Base-by-base conservation (phyloP, 1,140 invertebrate species). In the Anoplophora glabripennis region DNA sequence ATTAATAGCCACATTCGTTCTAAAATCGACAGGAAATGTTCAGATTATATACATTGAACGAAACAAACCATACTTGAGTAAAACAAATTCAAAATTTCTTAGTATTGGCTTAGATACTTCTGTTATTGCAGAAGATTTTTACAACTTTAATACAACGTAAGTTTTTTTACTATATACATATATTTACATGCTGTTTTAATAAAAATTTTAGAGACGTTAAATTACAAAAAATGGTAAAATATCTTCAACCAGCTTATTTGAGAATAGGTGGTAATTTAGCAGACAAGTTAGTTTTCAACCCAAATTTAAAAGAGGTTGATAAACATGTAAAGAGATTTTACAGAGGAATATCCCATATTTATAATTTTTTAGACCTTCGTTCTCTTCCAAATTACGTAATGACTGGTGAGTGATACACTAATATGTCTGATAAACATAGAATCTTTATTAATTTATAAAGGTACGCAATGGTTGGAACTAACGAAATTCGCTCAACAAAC, bases 191-290 rank as follows among this genome's bases (percentile, higher is more conserved):
- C 45, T 33, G 15, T 9, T 35, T 28, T 2, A 38, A 10, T 47
- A 44, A 15, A 4, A 47, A 34, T 64, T 78, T 76, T 64, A 69
- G 72, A 9, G 75, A 77, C 44, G 53, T 52, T 10, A 78, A 73
- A 68, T 77, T 87, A 58, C 63, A 78, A 15, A 78, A 80, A 61
- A 72, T 88, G 60, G 80, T 82, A 3, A 65, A 66, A 52, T 74
- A 80, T 15, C 70, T 89, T 36, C 75, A 79, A 36, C 85, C 86
- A 5, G 82, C 82, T 28, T 82, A 82, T 61, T 70, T 88, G 1
- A 78, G 86, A 54, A 67, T 88, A 14, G 86, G 86, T 34, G 86
- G 86, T 0, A 87, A 83, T 35, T 79, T 84, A 68, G 83, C 86
- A 0, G 86, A 89, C 68, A 79, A 83, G 53, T 73, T 87, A 40